Percentiles rank a stretch among this genome's conserved stretches.
These are phyloP conservation scores for Psammodynastes pulverulentus DNA, from an alignment of 2,113 vertebrate species.

Conservation along the genomic window DNA sequence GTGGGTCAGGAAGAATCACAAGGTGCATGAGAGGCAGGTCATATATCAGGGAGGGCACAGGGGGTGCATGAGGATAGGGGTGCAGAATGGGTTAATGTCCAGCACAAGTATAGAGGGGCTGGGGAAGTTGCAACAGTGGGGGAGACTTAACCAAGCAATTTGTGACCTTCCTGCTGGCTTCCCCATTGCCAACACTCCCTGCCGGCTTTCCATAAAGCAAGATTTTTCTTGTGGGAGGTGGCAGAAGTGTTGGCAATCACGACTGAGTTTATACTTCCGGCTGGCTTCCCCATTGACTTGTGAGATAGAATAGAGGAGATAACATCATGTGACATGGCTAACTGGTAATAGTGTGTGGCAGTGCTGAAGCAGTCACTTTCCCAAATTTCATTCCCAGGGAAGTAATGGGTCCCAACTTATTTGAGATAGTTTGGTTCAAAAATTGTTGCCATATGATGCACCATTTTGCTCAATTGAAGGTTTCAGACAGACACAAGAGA, in stretches of 20 bases:
- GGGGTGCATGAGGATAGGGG: neutral
- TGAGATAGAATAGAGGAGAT: neutral
- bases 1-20: neutral
- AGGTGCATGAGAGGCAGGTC: neutral
- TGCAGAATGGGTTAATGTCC: neutral
- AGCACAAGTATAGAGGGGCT: neutral
- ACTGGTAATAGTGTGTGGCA: neutral
- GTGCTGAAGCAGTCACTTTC: neutral
- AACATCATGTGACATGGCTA: neutral
- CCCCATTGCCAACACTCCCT: neutral
- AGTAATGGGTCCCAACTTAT: neutral
- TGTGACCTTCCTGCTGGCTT: neutral
- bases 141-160: neutral
- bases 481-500: neutral
- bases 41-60: neutral
- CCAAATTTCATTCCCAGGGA: neutral
- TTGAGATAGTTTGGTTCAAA: neutral
- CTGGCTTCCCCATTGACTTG: neutral
- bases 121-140: neutral
- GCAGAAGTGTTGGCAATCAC: neutral
- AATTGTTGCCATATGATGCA: neutral
- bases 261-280: neutral
- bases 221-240: neutral
- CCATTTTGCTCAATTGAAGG: neutral
- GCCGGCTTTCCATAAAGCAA: neutral